Percentiles rank a stretch among this genome's conserved stretches.
Evolutionary conservation across 2,113 vertebrate genomes (phyloP).

Genomic region (Nothobranchius furzeri): DNA sequence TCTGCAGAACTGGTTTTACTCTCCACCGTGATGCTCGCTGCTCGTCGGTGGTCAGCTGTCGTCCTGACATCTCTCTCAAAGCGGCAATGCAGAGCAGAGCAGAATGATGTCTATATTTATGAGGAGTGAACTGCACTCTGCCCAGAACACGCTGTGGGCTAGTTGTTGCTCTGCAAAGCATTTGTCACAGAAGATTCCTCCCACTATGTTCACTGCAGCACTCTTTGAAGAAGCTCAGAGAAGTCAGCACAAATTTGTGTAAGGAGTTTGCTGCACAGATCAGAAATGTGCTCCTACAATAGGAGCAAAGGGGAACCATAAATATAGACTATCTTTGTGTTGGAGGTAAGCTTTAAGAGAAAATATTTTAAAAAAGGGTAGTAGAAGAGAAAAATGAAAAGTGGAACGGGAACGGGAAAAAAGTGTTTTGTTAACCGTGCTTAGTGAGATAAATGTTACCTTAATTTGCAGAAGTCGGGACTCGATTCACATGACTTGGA

Average conservation of each 20-base stretch:
- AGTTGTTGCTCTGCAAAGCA: constrained; percentile 45
- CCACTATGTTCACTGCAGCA: constrained; percentile 54
- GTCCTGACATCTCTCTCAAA: constrained; percentile 16
- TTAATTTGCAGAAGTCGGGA: no score
- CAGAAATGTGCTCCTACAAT: constrained; percentile 9
- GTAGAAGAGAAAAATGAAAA: neutral
- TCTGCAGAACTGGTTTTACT: constrained; percentile 13
- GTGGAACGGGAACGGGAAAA: no score
- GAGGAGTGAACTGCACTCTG: constrained; percentile 30
- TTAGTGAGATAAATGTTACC: no score
- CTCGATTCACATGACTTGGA: no score
- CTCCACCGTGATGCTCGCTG: neutral
- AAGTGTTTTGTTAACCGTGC: no score
- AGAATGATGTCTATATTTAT: constrained; percentile 30
- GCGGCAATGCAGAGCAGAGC: constrained; percentile 23
- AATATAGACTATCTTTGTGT: constrained; percentile 4
- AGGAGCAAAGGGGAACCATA: constrained; percentile 9
- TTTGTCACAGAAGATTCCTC: constrained; percentile 48
- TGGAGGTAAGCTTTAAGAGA: neutral
- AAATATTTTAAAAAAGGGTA: neutral
- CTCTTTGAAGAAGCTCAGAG: constrained; percentile 24
- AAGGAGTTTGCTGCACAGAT: constrained; percentile 18
- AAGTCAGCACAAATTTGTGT: constrained; percentile 40
- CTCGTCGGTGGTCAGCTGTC: constrained; percentile 35
- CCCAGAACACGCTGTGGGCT: constrained; percentile 23